These are phyloP conservation scores for Drosophila kambysellisi DNA, from an alignment of 2,888 invertebrate genomes.

Conservation along the genomic window DNA sequence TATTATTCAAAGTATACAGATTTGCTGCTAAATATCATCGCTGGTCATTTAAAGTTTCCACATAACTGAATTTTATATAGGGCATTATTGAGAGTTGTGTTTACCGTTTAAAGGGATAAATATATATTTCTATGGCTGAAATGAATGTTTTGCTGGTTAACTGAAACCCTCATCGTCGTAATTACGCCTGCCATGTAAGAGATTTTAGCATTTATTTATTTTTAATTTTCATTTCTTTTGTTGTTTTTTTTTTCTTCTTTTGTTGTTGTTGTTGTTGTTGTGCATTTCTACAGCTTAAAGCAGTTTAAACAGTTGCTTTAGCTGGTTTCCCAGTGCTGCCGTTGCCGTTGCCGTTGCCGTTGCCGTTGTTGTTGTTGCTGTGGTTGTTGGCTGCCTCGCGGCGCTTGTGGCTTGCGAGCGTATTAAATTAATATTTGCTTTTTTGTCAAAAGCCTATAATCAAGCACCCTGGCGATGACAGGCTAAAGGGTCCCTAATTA, in stretches of 20 bases:
- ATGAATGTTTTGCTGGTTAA: constrained; percentile 8
- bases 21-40: background rate
- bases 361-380: background rate
- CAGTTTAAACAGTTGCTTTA: constrained; percentile 15
- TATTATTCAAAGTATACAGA: background rate
- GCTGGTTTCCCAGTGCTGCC: background rate
- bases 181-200: constrained; percentile 39
- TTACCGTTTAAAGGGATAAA: background rate
- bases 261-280: too few relatives aligned
- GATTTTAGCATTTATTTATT: constrained; percentile 22
- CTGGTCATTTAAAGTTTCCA: background rate
- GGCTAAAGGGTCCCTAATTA: constrained; percentile 85
- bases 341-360: background rate
- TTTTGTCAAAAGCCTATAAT: constrained; percentile 84
- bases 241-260: too few relatives aligned
- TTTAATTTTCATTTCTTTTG: background rate
- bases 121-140: constrained; percentile 7
- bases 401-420: constrained; percentile 64
- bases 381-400: constrained; percentile 52
- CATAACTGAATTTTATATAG: background rate
- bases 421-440: constrained; percentile 85
- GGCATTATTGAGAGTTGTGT: background rate
- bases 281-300: background rate
- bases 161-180: constrained; percentile 9
- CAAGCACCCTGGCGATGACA: constrained; percentile 85